A percentile compares a stretch with the other conserved stretches of the same genome.
phyloP scores from a whole-genome alignment of 2,113 vertebrate species.

The Arenaria interpres region DNA sequence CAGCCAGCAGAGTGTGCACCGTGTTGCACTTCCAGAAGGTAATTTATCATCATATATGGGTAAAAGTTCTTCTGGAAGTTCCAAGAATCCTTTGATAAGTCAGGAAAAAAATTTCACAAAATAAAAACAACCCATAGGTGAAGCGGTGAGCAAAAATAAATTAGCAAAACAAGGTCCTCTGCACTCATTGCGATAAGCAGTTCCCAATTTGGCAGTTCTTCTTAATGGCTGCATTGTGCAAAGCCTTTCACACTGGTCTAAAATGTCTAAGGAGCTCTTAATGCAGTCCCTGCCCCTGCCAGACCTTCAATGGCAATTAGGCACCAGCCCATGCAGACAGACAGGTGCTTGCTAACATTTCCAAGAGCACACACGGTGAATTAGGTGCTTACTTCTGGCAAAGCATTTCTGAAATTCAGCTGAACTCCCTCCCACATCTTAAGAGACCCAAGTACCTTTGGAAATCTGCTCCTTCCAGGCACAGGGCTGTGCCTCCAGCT shows the following conservation, averaged over 20 bases:
- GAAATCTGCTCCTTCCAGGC: background rate
- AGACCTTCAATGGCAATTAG: background rate
- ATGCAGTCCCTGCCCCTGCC: background rate
- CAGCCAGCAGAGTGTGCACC: background rate
- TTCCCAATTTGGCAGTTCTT: background rate
- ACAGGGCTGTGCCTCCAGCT: background rate
- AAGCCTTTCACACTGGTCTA: background rate
- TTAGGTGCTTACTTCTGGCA: background rate
- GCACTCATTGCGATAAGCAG: background rate
- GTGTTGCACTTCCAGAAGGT: background rate
- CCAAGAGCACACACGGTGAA: background rate
- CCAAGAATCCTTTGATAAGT: background rate
- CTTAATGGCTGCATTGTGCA: background rate
- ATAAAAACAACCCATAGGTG: background rate
- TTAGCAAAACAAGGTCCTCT: background rate
- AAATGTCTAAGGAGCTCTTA: background rate
- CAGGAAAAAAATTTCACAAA: background rate
- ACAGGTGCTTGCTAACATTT: background rate
- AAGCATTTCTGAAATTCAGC: background rate
- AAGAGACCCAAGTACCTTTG: background rate
- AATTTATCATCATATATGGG: slow-evolving; percentile 3
- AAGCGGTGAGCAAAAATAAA: background rate
- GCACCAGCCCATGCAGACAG: background rate
- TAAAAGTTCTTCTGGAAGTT: background rate
- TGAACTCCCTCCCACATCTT: background rate